Percentiles rank a stretch among this genome's conserved stretches.
Conservation (phyloP, 1,140 invertebrate genomes). For the Bombus impatiens region DNA sequence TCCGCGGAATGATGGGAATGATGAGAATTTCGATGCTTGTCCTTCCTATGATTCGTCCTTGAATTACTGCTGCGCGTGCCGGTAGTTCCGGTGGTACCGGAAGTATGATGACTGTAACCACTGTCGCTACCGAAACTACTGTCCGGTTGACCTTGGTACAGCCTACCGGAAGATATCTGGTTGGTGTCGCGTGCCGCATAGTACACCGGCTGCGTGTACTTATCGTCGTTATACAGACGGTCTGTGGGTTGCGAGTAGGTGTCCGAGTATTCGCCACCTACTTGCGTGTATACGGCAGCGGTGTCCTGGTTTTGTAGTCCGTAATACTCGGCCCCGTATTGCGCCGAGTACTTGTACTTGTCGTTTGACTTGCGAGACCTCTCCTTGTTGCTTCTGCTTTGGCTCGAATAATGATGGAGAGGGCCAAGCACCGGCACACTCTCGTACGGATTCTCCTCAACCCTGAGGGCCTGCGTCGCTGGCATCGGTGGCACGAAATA, state of each 20-base stretch:
- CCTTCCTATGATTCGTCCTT: slow-evolving; percentile 73
- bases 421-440: slow-evolving; percentile 83
- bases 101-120: slow-evolving; percentile 87
- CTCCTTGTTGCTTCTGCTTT: slow-evolving; percentile 68
- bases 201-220: slow-evolving; percentile 72
- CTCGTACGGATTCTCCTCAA: slow-evolving; percentile 82
- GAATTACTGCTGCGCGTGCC: slow-evolving; percentile 75
- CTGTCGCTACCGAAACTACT: slow-evolving; percentile 87
- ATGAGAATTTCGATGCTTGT: slow-evolving; percentile 78
- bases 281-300: slow-evolving; percentile 69
- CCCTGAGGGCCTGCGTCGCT: slow-evolving; percentile 70
- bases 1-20: slow-evolving; percentile 77
- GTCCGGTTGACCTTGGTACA: slow-evolving; percentile 80
- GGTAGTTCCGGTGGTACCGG: slow-evolving; percentile 77
- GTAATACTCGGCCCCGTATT: slow-evolving; percentile 72
- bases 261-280: slow-evolving; percentile 62
- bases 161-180: slow-evolving; percentile 63
- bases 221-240: slow-evolving; percentile 74
- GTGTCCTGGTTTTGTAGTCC: slow-evolving; percentile 70
- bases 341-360: slow-evolving; percentile 68
- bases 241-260: slow-evolving; percentile 67
- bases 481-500: slow-evolving; percentile 81
- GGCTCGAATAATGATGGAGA: slow-evolving; percentile 75
- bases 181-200: slow-evolving; percentile 61
- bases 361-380: slow-evolving; percentile 60